These are phyloP conservation scores for Todiramphus chloris DNA, from an alignment of 2,113 vertebrate species.

Conservation along the genomic window DNA sequence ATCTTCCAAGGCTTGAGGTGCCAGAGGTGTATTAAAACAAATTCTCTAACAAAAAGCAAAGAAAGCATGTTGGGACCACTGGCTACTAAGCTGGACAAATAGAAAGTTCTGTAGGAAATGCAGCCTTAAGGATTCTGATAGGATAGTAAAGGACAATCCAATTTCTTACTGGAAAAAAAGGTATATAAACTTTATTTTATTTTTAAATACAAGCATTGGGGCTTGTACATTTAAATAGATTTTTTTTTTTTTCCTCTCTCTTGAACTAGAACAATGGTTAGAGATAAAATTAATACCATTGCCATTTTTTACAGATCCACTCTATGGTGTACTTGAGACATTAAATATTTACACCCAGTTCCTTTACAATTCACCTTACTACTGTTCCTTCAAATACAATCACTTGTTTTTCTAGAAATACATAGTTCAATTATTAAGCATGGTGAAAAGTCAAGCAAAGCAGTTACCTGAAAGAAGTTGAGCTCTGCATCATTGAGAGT, in stretches of 20 bases:
- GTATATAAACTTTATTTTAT: neutral
- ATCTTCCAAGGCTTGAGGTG: slow-evolving; percentile 96
- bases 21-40: slow-evolving; percentile 96
- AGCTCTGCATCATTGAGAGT: slow-evolving; percentile 97
- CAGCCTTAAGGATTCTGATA: neutral
- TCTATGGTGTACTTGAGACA: neutral
- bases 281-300: neutral
- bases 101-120: neutral
- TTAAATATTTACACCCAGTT: neutral
- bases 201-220: neutral
- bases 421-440: neutral
- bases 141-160: neutral
- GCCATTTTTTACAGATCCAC: neutral
- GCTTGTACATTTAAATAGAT: neutral
- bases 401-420: neutral
- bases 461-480: slow-evolving; percentile 94
- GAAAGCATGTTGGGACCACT: neutral
- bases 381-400: neutral
- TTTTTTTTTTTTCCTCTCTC: neutral
- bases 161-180: neutral
- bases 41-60: slow-evolving; percentile 82
- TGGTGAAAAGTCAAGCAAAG: neutral
- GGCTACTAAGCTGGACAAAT: neutral
- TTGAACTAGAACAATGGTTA: neutral
- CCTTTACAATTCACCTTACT: neutral